Conservation (phyloP, 1,140 invertebrate species). For the Cotesia chilonis region DNA sequence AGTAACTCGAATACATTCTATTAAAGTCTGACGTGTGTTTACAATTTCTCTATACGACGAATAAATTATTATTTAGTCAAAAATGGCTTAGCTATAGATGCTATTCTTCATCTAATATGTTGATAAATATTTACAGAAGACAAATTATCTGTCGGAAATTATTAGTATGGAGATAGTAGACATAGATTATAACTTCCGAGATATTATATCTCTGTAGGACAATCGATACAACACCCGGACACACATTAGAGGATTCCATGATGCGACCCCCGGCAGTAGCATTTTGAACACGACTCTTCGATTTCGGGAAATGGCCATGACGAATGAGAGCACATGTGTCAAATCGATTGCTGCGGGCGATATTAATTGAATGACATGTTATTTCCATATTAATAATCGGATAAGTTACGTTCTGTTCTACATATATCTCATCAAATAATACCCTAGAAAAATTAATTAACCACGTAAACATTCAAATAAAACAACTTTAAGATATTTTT, state of each 20-base stretch:
- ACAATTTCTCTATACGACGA: constrained; percentile 2
- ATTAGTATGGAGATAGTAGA: neutral
- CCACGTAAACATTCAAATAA: neutral
- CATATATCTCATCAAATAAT: constrained; percentile 1
- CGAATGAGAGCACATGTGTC: constrained; percentile 30
- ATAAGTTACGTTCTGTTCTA: too few species aligned
- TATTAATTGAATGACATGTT: constrained; percentile 34
- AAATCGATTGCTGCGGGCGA: constrained; percentile 32
- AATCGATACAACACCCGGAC: constrained; percentile 21
- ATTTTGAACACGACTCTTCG: constrained; percentile 31
- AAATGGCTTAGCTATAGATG: neutral
- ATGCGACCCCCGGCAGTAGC: constrained; percentile 3
- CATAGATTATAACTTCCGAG: neutral
- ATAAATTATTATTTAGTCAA: neutral
- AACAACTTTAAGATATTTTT: neutral
- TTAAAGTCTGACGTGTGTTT: neutral
- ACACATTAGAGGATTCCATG: neutral
- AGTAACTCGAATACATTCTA: constrained; percentile 43
- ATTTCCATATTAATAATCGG: constrained; percentile 30
- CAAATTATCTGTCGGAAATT: too few species aligned
- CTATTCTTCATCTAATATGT: neutral
- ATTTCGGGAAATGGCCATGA: constrained; percentile 32
- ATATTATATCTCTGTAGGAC: constrained; percentile 8
- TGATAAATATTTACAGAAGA: neutral
- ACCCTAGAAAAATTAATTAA: neutral